Evolutionary conservation across 2,888 invertebrate genomes (phyloP).

Genomic region (Chymomyza caudatula): DNA sequence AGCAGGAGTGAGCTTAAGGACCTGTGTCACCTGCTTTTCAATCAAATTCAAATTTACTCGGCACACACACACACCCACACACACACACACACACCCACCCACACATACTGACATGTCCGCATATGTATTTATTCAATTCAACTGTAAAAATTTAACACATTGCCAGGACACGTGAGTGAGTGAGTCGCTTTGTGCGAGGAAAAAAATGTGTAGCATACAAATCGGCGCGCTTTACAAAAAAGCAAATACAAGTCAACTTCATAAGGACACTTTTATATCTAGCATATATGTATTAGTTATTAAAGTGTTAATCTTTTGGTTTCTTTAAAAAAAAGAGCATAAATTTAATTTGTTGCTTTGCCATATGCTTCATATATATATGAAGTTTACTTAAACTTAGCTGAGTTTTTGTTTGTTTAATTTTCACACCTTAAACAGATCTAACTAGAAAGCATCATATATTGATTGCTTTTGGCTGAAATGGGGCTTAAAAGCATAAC

Average conservation of each 20-base stretch:
- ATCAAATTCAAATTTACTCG: constrained; percentile 73
- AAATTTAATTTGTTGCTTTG: no score
- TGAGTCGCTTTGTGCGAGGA: not conserved
- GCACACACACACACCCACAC: constrained; percentile 32
- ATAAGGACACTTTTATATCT: constrained; percentile 9
- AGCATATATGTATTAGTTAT: not conserved
- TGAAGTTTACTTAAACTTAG: no score
- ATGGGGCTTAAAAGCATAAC: no score
- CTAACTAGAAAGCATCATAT: no score
- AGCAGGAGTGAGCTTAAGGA: not conserved
- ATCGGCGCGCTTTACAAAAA: constrained; percentile 36
- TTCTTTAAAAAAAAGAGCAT: no score
- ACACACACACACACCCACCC: constrained; percentile 13
- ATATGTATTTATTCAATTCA: constrained; percentile 57
- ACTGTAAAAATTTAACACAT: constrained; percentile 75
- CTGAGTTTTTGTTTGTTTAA: no score
- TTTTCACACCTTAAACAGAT: no score
- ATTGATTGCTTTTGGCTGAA: no score
- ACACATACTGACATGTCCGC: constrained; percentile 17
- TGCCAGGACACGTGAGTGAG: constrained; percentile 55
- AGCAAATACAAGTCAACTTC: not conserved
- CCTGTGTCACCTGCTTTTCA: constrained; percentile 66
- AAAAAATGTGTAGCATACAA: constrained; percentile 47
- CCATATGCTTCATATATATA: no score
- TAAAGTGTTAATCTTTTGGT: not conserved